These are phyloP conservation scores for Thryonomys swinderianus DNA, from an alignment of 2,113 vertebrate genomes.

Conservation along the genomic window DNA sequence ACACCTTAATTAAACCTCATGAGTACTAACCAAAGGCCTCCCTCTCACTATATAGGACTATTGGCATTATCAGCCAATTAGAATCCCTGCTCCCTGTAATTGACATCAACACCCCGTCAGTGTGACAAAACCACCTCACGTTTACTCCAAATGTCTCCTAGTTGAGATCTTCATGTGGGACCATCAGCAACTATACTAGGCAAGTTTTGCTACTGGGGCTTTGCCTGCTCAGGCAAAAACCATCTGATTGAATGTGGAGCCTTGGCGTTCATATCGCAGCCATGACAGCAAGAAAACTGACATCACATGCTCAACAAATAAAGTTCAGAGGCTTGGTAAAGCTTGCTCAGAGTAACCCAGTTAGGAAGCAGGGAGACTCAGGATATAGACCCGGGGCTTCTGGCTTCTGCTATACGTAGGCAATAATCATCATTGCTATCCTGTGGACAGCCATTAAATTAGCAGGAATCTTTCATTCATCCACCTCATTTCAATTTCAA, in stretches of 20 bases:
- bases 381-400: neutral
- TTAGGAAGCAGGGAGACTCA: neutral
- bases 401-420: neutral
- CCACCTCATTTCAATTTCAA: conserved; percentile 1
- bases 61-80: neutral
- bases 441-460: neutral
- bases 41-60: neutral
- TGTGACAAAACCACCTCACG: neutral
- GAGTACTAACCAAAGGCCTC: neutral
- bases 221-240: neutral
- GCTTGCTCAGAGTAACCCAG: neutral
- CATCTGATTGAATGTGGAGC: neutral
- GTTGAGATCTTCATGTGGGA: neutral
- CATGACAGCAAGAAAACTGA: neutral
- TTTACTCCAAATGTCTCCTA: neutral
- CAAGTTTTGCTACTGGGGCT: neutral
- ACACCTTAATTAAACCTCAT: neutral
- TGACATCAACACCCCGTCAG: neutral
- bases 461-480: neutral
- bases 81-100: neutral
- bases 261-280: neutral
- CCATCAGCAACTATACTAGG: neutral
- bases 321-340: neutral
- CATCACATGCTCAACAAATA: neutral
- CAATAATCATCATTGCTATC: neutral